A percentile compares a stretch with the other conserved stretches of the same genome.
These are phyloP conservation scores for Auanema sp. DNA, from an alignment of 2,888 invertebrate genomes.

Conservation along the genomic window DNA sequence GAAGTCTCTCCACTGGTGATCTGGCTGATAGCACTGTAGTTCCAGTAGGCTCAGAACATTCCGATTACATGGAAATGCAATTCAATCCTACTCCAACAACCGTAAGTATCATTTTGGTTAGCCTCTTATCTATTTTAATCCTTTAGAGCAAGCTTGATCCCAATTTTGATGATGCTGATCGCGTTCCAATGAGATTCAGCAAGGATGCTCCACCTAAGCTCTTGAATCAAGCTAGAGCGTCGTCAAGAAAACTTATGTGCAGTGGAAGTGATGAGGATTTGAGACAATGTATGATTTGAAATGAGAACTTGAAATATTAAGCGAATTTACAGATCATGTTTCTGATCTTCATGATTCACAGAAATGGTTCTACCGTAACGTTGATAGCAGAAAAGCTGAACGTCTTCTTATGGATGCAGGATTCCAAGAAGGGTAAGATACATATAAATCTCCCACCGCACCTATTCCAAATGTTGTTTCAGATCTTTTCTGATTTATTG, in stretches of 20 bases:
- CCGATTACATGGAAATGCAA: constrained; percentile 31
- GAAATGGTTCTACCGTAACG: constrained; percentile 40
- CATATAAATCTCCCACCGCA: too few species aligned
- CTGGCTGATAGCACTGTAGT: constrained; percentile 14
- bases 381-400: constrained; percentile 29
- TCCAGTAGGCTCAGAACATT: constrained; percentile 15
- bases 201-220: constrained; percentile 18
- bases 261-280: constrained; percentile 25
- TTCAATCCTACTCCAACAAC: constrained; percentile 28
- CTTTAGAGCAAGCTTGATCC: constrained; percentile 24
- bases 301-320: background rate
- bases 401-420: constrained; percentile 36
- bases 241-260: constrained; percentile 18
- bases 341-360: constrained; percentile 32
- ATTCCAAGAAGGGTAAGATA: constrained; percentile 25
- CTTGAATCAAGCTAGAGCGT: constrained; percentile 22
- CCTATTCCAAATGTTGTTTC: background rate
- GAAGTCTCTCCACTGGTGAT: constrained; percentile 38
- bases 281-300: constrained; percentile 6
- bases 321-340: constrained; percentile 11
- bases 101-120: constrained; percentile 5
- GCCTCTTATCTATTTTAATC: background rate
- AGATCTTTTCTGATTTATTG: constrained; percentile 15
- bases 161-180: constrained; percentile 40
- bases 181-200: constrained; percentile 36